Conservation (phyloP, 2,797 vertebrate genomes). For the Sebastes paucispinis region DNA sequence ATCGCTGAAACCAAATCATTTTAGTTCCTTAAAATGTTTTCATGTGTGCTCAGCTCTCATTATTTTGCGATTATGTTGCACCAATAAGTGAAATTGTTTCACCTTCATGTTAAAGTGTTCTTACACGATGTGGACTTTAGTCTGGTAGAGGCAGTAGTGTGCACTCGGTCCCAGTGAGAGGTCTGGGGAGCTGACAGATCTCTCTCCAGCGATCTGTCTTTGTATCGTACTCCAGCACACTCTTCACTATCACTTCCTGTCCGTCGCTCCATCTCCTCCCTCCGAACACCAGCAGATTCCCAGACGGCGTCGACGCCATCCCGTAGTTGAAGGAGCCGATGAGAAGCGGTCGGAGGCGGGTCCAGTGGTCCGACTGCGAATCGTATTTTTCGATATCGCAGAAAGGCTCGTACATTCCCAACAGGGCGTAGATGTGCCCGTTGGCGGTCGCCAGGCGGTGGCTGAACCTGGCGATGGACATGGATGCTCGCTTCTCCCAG, state of each 20-base stretch:
- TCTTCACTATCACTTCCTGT: constrained; percentile 85
- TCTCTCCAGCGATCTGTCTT: constrained; percentile 91
- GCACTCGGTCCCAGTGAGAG: constrained; percentile 89
- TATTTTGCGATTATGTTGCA: not conserved
- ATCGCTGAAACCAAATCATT: not conserved
- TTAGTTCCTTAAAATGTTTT: not conserved
- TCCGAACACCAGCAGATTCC: constrained; percentile 88
- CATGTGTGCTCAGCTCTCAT: not conserved
- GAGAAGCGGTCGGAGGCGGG: constrained; percentile 85
- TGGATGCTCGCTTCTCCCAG: constrained; percentile 88
- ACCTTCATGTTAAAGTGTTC: not conserved
- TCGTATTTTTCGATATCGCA: constrained; percentile 94
- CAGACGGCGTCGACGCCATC: constrained; percentile 81
- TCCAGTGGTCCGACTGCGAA: constrained; percentile 86
- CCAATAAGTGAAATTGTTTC: not conserved
- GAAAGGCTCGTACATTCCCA: constrained; percentile 94
- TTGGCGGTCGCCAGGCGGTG: constrained; percentile 89
- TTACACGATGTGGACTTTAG: not conserved
- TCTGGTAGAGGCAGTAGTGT: constrained; percentile 86
- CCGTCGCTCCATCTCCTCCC: constrained; percentile 93
- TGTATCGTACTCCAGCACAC: constrained; percentile 90
- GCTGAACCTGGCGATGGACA: constrained; percentile 91
- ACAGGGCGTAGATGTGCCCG: constrained; percentile 87
- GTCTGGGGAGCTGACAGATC: constrained; percentile 87
- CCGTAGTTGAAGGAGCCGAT: constrained; percentile 92